These are phyloP conservation scores for Xestobium rufovillosum DNA, from an alignment of 2,888 invertebrate genomes.

Conservation along the genomic window DNA sequence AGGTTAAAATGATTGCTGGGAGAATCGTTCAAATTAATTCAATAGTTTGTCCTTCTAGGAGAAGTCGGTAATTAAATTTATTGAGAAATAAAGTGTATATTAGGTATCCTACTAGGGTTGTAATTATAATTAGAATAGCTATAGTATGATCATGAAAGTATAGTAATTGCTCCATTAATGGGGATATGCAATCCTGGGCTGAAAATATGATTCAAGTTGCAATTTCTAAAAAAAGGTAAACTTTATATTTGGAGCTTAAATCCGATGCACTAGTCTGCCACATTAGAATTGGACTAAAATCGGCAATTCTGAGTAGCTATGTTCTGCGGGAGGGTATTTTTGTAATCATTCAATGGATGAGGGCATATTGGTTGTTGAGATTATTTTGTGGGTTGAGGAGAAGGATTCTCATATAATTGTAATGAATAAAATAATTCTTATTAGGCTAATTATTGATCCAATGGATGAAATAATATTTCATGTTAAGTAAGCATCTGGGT, in stretches of 20 bases:
- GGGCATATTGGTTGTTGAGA: constrained; percentile 46
- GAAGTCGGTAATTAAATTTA: too few species aligned
- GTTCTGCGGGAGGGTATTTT: constrained; percentile 51
- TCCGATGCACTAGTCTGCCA: too few species aligned
- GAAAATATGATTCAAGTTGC: too few species aligned
- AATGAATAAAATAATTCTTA: constrained; percentile 52
- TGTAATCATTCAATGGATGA: constrained; percentile 58
- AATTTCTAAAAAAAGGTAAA: too few species aligned
- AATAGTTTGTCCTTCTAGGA: constrained; percentile 54
- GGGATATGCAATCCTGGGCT: too few species aligned
- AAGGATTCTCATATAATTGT: constrained; percentile 57
- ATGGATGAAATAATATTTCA: constrained; percentile 63
- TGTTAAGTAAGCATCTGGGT: constrained; percentile 53
- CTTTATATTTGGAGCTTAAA: too few species aligned
- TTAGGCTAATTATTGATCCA: constrained; percentile 56
- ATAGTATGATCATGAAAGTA: constrained; percentile 57
- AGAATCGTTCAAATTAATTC: constrained; percentile 59
- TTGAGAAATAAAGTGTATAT: constrained; percentile 51
- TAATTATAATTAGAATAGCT: constrained; percentile 56
- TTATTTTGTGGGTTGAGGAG: constrained; percentile 46
- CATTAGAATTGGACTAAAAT: constrained; percentile 51
- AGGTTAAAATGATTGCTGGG: constrained; percentile 54
- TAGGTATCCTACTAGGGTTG: constrained; percentile 51
- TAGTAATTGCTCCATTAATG: constrained; percentile 61
- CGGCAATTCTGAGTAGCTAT: constrained; percentile 53